Evolutionary conservation across 1,140 invertebrate genomes (phyloP), one percentile per base, ranked within the genome.

Genomic region (Papilio dardanus): DNA sequence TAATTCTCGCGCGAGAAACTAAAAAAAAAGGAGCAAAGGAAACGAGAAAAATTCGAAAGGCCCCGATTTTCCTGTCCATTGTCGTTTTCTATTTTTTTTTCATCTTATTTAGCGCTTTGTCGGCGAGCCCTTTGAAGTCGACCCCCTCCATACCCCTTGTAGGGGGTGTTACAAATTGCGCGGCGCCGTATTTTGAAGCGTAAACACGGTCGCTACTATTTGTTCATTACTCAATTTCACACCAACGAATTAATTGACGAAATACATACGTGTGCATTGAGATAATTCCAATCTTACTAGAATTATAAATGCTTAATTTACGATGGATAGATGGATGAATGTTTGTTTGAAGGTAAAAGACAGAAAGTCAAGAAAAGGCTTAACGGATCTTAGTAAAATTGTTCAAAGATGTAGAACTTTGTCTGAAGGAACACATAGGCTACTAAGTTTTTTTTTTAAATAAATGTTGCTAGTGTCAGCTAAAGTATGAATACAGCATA

Each of bases 31-130:
- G 66, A 54, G 46, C 30, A 30, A 81, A 74, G 79, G 73, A 81
- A 81, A 78, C 68, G 80, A 69, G 79, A 84, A 90, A 90, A 89
- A 84, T 87, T 88, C 78, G 76, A 83, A 84, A 90, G 82, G 86
- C 85, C 83, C 84, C 87, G 88, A 91, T 92, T 92, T 91, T 84
- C 86, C 85, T 85, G 88, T 83, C 86, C 88, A 90, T 91, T 91
- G 91, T 92, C 89, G 88, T 91, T 88, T 86, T 74, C 88, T 82
- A 88, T 87, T 86, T 88, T 90, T 91, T 88, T 92, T 92, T 92
- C 89, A 90, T 91, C 89, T 92, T 92, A 92, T 92, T 92, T 92
- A 88, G 85, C 86, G 88, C 91, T 92, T 91, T 92, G 91, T 92
- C 90, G 91, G 89, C 85, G 82, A 81, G 89, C 85, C 88, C 91